Percentiles rank a stretch among this genome's conserved stretches.
Conservation (phyloP, 37 sponge, comb jelly and placozoan genomes). For the Spongilla lacustris region DNA sequence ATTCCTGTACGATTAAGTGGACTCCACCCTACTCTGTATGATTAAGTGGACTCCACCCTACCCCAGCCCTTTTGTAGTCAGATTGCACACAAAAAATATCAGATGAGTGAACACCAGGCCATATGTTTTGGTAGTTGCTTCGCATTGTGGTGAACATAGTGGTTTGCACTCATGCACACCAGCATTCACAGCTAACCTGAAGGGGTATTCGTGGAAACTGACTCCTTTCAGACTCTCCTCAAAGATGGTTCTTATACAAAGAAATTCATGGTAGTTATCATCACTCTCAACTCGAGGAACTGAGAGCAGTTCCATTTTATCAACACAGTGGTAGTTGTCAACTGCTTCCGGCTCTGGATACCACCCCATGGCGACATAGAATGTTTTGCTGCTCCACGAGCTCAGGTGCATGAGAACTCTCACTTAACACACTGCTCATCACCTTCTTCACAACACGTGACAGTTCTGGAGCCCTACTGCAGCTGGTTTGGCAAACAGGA, state of each 20-base stretch:
- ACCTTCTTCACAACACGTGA: not conserved
- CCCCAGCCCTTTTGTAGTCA: not conserved
- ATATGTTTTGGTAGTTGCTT: not conserved
- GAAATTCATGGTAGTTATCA: not conserved
- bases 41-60: no score
- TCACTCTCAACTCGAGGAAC: not conserved
- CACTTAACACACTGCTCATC: not conserved
- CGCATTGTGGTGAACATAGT: not conserved
- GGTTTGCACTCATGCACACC: not conserved
- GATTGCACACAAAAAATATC: not conserved
- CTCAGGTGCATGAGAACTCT: not conserved
- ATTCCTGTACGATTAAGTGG: no score
- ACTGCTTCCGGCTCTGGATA: not conserved
- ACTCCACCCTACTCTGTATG: no score
- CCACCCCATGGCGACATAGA: not conserved
- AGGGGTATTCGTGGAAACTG: not conserved
- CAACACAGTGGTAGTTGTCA: not conserved
- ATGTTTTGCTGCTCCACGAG: not conserved
- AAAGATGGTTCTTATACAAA: not conserved
- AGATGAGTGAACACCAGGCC: not conserved
- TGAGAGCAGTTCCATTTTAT: not conserved
- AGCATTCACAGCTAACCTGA: not conserved
- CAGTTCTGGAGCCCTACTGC: not conserved
- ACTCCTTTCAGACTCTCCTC: not conserved
- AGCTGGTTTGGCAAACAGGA: not conserved